Conservation (phyloP, 2,888 invertebrate species). For the Julus scanicus region DNA sequence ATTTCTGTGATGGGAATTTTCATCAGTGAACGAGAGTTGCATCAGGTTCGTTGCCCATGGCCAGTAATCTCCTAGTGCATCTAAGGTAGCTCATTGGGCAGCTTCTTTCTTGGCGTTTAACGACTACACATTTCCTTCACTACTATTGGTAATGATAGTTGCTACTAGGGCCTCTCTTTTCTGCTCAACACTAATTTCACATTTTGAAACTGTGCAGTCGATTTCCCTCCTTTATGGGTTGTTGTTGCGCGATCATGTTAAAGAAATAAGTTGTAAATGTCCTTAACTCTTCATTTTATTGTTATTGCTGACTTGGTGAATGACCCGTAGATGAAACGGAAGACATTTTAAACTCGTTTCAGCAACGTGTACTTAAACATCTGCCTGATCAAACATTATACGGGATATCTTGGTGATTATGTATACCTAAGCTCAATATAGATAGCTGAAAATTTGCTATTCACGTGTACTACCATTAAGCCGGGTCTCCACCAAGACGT, state of each 20-base stretch:
- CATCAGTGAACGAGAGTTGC: not conserved
- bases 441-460: not conserved
- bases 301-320: constrained; percentile 40
- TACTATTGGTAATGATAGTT: not conserved
- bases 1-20: constrained; percentile 28
- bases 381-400: not conserved
- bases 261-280: constrained; percentile 43
- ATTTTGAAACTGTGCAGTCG: constrained; percentile 25
- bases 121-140: constrained; percentile 24
- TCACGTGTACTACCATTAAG: not conserved
- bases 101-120: constrained; percentile 4
- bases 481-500: too few species aligned
- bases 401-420: not conserved
- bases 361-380: not conserved
- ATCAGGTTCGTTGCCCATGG: not conserved
- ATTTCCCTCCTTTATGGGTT: constrained; percentile 35
- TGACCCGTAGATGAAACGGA: constrained; percentile 36
- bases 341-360: constrained; percentile 23
- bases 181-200: constrained; percentile 29
- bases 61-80: not conserved
- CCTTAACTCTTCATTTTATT: constrained; percentile 40
- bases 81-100: not conserved
- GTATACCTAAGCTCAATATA: not conserved
- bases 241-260: constrained; percentile 42
- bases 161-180: not conserved